A percentile compares a stretch with the other conserved stretches of the same genome.
Conservation (phyloP, 2,888 invertebrate species). For the Drosophila affinis region DNA sequence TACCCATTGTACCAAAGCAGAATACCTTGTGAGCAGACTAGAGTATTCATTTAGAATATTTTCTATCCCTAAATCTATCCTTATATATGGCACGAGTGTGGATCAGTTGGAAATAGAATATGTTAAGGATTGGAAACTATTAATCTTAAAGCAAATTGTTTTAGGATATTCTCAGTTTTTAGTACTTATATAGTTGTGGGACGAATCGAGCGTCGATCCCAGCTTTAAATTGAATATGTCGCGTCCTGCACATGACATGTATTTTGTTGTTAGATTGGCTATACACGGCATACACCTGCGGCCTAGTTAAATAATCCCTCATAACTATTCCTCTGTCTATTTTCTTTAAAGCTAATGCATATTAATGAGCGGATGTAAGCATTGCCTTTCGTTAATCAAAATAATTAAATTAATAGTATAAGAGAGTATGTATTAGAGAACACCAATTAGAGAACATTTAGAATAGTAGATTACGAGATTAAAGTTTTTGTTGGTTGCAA, state of each 20-base stretch:
- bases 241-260: too few relatives aligned
- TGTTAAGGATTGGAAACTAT: neutral
- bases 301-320: too few relatives aligned
- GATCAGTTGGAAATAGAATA: neutral
- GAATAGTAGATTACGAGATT: constrained; percentile 20
- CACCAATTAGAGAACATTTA: constrained; percentile 62
- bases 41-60: too few relatives aligned
- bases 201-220: too few relatives aligned
- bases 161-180: too few relatives aligned
- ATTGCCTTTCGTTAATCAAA: constrained; percentile 38
- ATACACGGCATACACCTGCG: too few relatives aligned
- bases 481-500: constrained; percentile 18
- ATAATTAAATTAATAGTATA: constrained; percentile 10
- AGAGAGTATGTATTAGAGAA: constrained; percentile 20
- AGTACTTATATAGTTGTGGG: too few relatives aligned
- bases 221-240: too few relatives aligned
- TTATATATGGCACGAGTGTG: neutral
- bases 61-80: neutral
- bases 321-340: neutral
- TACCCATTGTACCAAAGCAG: too few relatives aligned
- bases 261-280: too few relatives aligned
- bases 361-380: neutral
- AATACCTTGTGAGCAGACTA: too few relatives aligned
- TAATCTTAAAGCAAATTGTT: neutral
- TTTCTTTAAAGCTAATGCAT: neutral